Percentiles rank a stretch among this genome's conserved stretches.
phyloP scores from a whole-genome alignment of 2,113 vertebrate species.

The Tichodroma muraria region DNA sequence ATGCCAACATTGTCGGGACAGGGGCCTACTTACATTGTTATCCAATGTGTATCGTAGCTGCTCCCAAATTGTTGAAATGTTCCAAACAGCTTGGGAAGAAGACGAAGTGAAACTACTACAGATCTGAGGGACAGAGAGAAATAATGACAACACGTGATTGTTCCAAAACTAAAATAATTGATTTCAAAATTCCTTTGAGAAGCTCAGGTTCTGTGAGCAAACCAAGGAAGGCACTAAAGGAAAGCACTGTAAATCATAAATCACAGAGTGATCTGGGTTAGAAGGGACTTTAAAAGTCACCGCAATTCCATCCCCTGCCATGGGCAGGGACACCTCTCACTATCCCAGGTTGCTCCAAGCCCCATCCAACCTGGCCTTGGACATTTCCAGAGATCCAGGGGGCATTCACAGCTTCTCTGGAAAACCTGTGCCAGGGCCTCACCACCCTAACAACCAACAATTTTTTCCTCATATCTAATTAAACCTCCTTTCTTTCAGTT shows the following conservation, averaged over 20 bases:
- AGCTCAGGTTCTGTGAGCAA: background rate
- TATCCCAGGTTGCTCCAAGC: rapidly evolving
- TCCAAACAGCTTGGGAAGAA: constrained; percentile 95
- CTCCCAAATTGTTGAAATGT: constrained; percentile 98
- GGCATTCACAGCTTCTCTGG: background rate
- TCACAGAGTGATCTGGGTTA: background rate
- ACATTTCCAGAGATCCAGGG: too few species aligned
- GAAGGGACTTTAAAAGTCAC: background rate
- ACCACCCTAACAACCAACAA: rapidly evolving
- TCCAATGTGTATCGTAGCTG: constrained; percentile 99
- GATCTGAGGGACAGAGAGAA: constrained; percentile 75
- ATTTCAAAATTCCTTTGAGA: background rate
- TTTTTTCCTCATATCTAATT: background rate
- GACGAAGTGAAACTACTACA: constrained; percentile 93
- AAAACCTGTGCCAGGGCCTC: background rate
- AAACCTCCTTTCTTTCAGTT: background rate
- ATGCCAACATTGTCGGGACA: background rate
- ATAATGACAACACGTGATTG: background rate
- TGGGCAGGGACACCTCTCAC: too few species aligned
- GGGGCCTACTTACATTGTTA: constrained; percentile 88
- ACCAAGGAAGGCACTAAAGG: background rate
- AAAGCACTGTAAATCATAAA: background rate
- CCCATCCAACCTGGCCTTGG: rapidly evolving
- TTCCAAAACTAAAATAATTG: background rate
- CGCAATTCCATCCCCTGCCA: background rate